Base-by-base conservation (phyloP, 2,797 vertebrate species). In the Sebastes diploproa region DNA sequence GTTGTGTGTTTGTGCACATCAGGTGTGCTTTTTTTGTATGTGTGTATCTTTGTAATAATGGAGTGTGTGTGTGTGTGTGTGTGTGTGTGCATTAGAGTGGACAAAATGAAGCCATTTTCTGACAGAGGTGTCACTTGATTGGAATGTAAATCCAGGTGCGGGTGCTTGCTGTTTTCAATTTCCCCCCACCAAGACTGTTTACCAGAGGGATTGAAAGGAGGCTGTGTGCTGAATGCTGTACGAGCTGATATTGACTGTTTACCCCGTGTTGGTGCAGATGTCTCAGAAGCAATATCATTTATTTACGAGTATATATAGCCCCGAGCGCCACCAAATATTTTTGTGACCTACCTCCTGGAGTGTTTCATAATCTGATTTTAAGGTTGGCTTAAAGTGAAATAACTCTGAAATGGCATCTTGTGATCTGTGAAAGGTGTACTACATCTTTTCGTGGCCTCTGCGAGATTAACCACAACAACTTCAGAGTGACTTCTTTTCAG, bases 91-190 rank as follows among this genome's bases (percentile, higher is more conserved):
- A 54, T 56, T 30, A 42, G 60, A 60, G 42, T 14, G 27, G 56
- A 80, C 69, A 88, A 85, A 91, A 92, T 88, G 59, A 92, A 91
- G 77, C 81, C 70, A 78, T 88, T 89, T 87, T 91, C 86, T 88
- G 76, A 88, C 80, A 82, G 77, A 55, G 72, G 60, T 90, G 81
- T 91, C 75, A 84, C 78, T 81, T 87, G 89, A 94, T 89, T 93
- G 84, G 86, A 94, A 94, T 91, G 87, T 87, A 93, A 90, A 93
- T 91, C 86, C 11, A 20, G 34, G 52, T 64, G 72, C 7, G 27
- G 82, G 66, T 75, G 63, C 74, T 86, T 56, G 78, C 81, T 87
- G 86, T 88, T 93, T 92, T 87, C 88, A 81, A 86, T 89, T 84
- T 78, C 38, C 30, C 71, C 30, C 56, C 20, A 59, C 77, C 71